Base-by-base conservation (phyloP, 23 tunicate species). In the Styela plicata region DNA sequence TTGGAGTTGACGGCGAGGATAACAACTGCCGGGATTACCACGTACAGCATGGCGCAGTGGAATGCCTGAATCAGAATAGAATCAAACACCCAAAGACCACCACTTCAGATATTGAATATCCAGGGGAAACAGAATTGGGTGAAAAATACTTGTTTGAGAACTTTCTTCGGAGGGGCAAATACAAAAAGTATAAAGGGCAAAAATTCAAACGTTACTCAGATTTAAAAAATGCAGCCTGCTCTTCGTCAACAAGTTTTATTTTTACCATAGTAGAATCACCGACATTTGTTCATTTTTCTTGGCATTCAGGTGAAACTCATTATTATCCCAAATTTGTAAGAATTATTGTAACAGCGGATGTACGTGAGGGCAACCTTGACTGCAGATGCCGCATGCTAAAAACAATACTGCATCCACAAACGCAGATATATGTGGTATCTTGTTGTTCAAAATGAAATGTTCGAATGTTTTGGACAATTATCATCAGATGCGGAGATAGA, bases 351-450 rank as follows among this genome's bases (percentile, higher is more conserved):
- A 78, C 69, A 24, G 82, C 82, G 20, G 63, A 78, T 32, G 22
- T 44, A 25, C 64, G 25, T 13, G 33, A 36, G 1, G 68, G 67
- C 2, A 19, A 21, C 24, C 32, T 78, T 21, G 82, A 78, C 24
- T 78, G 82, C 34, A 52, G 82, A 5, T 78, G 82, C 68, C 52
- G 82, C 69, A 27, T 10, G 20, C n/a, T 20, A 67, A 22, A 57
- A 62, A 20, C 82, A 64, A 13, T 24, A 32, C 1, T 78, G 82
- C 63, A 31, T 78, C 13, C 82, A 62, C 63, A 78, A 78, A 78
- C 21, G 33, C 33, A 21, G 44, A 1, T 78, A 67, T 62, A 26
- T 53, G 69, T 78, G 69, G 82, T 78, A 78, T 78, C 24, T 78
- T 10, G 33, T 24, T 28, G 33, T 24, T 28, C 68, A 78, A 44